Evolutionary conservation across 2,888 invertebrate species (phyloP).

Genomic region (Mythimna albipuncta): DNA sequence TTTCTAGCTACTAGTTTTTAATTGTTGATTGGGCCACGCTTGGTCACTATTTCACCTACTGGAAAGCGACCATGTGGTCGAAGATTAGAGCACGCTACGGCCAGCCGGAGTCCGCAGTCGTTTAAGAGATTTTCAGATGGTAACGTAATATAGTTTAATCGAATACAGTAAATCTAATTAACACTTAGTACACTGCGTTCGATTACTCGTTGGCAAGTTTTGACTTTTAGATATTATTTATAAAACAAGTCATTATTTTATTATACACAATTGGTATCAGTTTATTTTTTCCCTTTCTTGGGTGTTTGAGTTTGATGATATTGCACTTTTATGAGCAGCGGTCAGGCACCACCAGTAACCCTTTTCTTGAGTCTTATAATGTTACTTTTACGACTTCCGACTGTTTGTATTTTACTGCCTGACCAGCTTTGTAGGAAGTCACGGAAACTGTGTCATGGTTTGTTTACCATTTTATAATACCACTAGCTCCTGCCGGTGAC

Average conservation of each 20-base stretch:
- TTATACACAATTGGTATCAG: neutral
- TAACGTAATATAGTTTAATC: too few species aligned
- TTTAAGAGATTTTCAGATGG: too few species aligned
- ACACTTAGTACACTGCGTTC: neutral
- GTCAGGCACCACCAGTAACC: neutral
- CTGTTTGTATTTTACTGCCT: constrained; percentile 25
- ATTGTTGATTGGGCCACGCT: too few species aligned
- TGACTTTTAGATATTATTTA: too few species aligned
- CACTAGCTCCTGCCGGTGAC: neutral
- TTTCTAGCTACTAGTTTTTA: too few species aligned
- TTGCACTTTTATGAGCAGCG: constrained; percentile 1
- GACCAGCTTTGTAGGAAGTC: neutral
- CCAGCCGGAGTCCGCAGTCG: too few species aligned
- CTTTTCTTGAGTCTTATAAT: constrained; percentile 21
- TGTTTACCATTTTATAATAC: constrained; percentile 7
- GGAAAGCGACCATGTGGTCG: too few species aligned
- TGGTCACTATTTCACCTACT: too few species aligned
- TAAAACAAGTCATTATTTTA: neutral
- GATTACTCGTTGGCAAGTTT: neutral
- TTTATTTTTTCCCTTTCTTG: too few species aligned
- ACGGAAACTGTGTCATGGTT: constrained; percentile 4
- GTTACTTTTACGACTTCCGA: constrained; percentile 27
- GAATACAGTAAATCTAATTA: too few species aligned
- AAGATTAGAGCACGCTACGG: too few species aligned
- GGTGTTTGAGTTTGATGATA: neutral